Evolutionary conservation across 2,888 invertebrate genomes (phyloP).

Genomic region (Cheilosia vernalis): DNA sequence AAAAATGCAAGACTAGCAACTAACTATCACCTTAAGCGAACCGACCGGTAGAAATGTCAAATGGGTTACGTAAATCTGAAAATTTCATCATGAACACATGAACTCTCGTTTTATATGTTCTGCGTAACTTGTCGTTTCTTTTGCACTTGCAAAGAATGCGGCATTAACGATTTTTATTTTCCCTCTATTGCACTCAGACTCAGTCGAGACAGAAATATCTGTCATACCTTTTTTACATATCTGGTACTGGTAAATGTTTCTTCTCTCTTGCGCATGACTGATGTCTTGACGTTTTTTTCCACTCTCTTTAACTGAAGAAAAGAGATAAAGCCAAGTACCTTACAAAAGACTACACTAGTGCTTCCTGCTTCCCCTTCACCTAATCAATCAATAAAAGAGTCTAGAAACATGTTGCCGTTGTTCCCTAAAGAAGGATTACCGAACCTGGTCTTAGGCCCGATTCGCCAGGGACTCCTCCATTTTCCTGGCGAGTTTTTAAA

Average conservation of each 20-base stretch:
- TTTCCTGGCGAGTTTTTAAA: too few species aligned
- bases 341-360: not conserved
- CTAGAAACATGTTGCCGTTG: not conserved
- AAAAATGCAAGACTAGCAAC: slow-evolving; percentile 46
- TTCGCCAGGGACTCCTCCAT: too few species aligned
- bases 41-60: slow-evolving; percentile 69
- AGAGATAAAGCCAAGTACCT: not conserved
- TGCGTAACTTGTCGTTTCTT: slow-evolving; percentile 1
- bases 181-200: not conserved
- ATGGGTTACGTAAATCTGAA: slow-evolving; percentile 66
- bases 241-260: not conserved
- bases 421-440: not conserved
- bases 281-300: slow-evolving; percentile 35
- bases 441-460: too few species aligned
- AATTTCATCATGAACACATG: slow-evolving; percentile 22
- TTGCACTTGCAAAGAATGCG: slow-evolving; percentile 14
- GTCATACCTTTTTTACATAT: not conserved
- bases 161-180: slow-evolving; percentile 3
- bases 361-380: not conserved
- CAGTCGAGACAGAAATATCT: not conserved
- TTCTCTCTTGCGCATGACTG: slow-evolving; percentile 44
- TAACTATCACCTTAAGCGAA: slow-evolving; percentile 32
- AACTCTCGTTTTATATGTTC: slow-evolving; percentile 30
- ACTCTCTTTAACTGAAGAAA: slow-evolving; percentile 1
- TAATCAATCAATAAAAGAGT: not conserved